These are phyloP conservation scores for Buteo buteo DNA, from an alignment of 2,113 vertebrate species.

Conservation along the genomic window DNA sequence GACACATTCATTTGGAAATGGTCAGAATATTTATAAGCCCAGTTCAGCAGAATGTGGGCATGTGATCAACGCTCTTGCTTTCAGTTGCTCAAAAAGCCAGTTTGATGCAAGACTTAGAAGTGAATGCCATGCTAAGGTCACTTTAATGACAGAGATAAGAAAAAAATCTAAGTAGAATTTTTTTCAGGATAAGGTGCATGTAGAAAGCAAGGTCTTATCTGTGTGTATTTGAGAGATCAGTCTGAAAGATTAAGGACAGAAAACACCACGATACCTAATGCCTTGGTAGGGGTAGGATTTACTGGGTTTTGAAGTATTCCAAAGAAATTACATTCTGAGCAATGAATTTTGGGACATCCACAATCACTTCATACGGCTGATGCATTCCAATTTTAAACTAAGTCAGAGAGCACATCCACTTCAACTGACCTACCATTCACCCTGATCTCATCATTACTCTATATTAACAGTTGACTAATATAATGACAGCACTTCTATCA, in stretches of 20 bases:
- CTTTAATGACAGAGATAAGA: not conserved
- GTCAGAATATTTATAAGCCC: not conserved
- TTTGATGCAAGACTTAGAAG: not conserved
- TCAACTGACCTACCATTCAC: not conserved
- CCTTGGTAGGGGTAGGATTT: not conserved
- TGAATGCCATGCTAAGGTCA: not conserved
- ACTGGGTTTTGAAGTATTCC: not conserved
- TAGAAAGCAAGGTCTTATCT: not conserved
- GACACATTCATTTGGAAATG: not conserved
- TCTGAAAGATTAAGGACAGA: not conserved
- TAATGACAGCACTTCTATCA: not conserved
- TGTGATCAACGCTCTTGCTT: not conserved
- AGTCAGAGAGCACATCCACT: not conserved
- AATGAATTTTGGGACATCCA: not conserved
- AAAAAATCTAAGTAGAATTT: not conserved
- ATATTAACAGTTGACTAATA: not conserved
- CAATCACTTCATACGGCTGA: not conserved
- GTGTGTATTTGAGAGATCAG: not conserved
- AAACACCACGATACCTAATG: not conserved
- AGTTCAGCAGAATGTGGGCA: not conserved
- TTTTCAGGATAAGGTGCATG: not conserved
- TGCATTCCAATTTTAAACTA: not conserved
- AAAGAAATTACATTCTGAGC: not conserved
- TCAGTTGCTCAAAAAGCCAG: not conserved
- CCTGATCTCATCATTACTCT: not conserved